Conservation (phyloP, 1,140 invertebrate genomes). For the Drosophila ananassae region DNA sequence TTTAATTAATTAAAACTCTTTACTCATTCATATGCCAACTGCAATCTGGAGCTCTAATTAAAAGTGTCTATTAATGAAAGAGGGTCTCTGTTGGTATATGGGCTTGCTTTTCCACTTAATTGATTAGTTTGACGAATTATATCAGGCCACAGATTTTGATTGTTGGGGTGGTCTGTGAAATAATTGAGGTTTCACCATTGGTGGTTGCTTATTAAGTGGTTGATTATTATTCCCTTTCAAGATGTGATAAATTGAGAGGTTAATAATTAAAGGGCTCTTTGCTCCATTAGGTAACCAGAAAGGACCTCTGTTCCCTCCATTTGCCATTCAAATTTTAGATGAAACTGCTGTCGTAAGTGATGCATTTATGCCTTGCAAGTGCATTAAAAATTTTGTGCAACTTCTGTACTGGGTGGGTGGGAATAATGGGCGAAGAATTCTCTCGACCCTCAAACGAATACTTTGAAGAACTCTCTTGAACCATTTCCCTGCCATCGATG, state of each 20-base stretch:
- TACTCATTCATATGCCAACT: conserved; percentile 31
- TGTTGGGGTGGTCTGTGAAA: not conserved
- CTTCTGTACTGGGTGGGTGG: conserved; percentile 15
- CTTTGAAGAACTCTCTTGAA: conserved; percentile 6
- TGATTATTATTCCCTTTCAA: not conserved
- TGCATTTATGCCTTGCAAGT: conserved; percentile 49
- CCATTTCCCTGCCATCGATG: conserved; percentile 41
- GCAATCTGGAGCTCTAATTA: conserved; percentile 21
- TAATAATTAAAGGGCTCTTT: not conserved
- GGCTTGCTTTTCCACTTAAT: not conserved
- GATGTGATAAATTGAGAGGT: not conserved
- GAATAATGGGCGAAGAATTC: conserved; percentile 3
- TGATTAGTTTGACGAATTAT: not conserved
- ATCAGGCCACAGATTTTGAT: not conserved
- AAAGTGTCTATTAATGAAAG: conserved; percentile 1
- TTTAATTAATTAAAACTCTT: conserved; percentile 68
- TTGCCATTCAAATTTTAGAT: not conserved
- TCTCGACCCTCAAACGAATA: conserved; percentile 31
- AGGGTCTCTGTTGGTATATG: not conserved
- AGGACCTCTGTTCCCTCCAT: too few relatives aligned
- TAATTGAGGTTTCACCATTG: not conserved
- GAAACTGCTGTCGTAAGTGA: conserved; percentile 38
- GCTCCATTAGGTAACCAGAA: too few relatives aligned
- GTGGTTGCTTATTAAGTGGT: not conserved
- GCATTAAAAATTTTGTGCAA: conserved; percentile 56